phyloP scores from a whole-genome alignment of 2,888 invertebrate species.

The Drosophila aldrichi region DNA sequence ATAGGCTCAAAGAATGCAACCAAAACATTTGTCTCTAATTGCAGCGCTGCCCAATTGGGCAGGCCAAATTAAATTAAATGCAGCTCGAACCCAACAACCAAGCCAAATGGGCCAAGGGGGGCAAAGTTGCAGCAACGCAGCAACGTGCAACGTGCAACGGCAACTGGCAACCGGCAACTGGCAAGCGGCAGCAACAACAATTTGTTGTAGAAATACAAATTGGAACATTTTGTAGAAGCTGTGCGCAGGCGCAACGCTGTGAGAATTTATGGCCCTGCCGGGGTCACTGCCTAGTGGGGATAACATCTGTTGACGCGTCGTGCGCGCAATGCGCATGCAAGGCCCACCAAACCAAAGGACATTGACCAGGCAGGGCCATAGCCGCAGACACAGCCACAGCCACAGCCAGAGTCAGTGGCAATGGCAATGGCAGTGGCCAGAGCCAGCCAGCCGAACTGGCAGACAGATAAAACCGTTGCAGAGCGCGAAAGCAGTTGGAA shows the following conservation, averaged over 20 bases:
- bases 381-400: constrained; percentile 16
- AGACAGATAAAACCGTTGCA: constrained; percentile 50
- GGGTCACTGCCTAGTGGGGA: constrained; percentile 75
- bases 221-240: constrained; percentile 77
- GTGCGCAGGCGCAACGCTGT: constrained; percentile 59
- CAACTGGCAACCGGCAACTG: constrained; percentile 29
- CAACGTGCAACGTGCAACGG: constrained; percentile 32
- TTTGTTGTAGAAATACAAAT: constrained; percentile 81
- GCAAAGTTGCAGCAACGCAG: constrained; percentile 19
- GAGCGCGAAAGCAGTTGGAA: constrained; percentile 32
- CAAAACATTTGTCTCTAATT: constrained; percentile 81
- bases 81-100: constrained; percentile 56
- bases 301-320: constrained; percentile 81
- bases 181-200: constrained; percentile 57
- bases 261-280: constrained; percentile 80
- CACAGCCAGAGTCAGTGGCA: constrained; percentile 12
- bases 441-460: constrained; percentile 26
- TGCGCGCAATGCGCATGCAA: constrained; percentile 78
- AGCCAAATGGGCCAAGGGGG: constrained; percentile 11
- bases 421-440: constrained; percentile 11
- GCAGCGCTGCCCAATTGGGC: constrained; percentile 78
- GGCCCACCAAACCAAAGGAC: constrained; percentile 61
- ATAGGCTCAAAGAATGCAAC: constrained; percentile 73
- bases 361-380: constrained; percentile 64
- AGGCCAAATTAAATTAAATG: constrained; percentile 80